Evolutionary conservation across 2,113 vertebrate species (phyloP), one percentile per base, ranked within the genome.

Genomic region (Procapra przewalskii): DNA sequence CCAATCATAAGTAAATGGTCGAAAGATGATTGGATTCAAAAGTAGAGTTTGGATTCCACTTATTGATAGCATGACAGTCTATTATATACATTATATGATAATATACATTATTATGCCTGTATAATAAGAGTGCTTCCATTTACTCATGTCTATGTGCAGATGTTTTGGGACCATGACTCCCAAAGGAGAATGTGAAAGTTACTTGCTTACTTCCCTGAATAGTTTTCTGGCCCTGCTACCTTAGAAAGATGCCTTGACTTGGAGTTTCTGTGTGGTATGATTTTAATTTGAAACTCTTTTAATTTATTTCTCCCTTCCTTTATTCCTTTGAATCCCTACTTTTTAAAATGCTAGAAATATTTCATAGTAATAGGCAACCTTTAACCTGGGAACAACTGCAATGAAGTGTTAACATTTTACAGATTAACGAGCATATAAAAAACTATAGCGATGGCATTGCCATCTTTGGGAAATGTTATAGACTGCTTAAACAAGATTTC

Each of bases 221-320:
- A n/a, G 13, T 71, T 94, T 52, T 55, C 94, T 90, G 27, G 16
- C 90, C 80, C 50, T 83, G 7, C 77, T 84, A 1, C 48, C 29
- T 59, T 79, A 87, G 67, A 90, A 89, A 90, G 40, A 57, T 60
- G 48, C 33, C 17, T 25, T 97, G 33, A 29, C 79, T 82, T 93
- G 71, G 86, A 83, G 48, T 59, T 91, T 95, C 17, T 48, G 29
- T 75, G 13, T 81, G 45, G 43, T 95, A 17, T 17, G 36, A 84
- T 77, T 98, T 97, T 52, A 91, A 64, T 97, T 89, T 52, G 54
- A 85, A 86, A 57, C 87, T 64, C 25, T 62, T 87, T 82, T 45
- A 36, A 40, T 55, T 93, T 64, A 55, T 36, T 84, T 93, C 36
- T 90, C 9, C 43, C 23, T 55, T 92, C 36, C 85, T 90, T 94